These are phyloP conservation scores for Paguma larvata DNA, from an alignment of 2,797 vertebrate genomes.

Conservation along the genomic window DNA sequence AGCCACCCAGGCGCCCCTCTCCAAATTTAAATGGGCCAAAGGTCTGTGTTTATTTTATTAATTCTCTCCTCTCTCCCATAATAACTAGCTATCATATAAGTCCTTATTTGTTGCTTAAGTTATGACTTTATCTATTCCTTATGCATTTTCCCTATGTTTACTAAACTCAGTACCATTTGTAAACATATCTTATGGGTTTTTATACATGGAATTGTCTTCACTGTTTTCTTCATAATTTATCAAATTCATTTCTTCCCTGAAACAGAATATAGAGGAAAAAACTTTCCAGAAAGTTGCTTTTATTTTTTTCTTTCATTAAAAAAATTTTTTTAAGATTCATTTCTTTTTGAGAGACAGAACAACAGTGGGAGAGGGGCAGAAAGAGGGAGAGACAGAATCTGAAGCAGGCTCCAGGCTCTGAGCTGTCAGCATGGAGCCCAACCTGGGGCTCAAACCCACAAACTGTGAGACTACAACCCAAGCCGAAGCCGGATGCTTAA, in stretches of 20 bases:
- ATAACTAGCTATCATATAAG: background rate
- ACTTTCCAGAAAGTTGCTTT: background rate
- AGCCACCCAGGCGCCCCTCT: background rate
- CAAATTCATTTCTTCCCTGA: background rate
- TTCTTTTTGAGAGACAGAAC: too few relatives aligned
- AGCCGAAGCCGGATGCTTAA: too few relatives aligned
- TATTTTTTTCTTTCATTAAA: background rate
- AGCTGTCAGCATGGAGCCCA: too few relatives aligned
- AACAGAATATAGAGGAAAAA: background rate
- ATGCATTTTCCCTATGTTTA: background rate
- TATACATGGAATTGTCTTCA: background rate
- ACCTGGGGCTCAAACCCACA: too few relatives aligned
- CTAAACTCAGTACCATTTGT: conserved; percentile 30
- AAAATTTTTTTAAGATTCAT: too few relatives aligned
- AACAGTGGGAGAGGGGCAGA: too few relatives aligned
- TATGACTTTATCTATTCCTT: background rate
- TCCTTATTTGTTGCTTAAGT: background rate
- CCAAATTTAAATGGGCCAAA: conserved; percentile 19
- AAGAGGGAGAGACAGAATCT: too few relatives aligned
- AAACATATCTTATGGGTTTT: background rate
- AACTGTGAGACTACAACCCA: too few relatives aligned
- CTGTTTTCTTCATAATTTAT: background rate
- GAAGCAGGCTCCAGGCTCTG: too few relatives aligned
- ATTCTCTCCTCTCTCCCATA: background rate
- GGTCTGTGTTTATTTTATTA: background rate